Percentiles rank a stretch among this genome's conserved stretches.
phyloP scores from a whole-genome alignment of 1,140 invertebrate species.

The Araneus ventricosus region DNA sequence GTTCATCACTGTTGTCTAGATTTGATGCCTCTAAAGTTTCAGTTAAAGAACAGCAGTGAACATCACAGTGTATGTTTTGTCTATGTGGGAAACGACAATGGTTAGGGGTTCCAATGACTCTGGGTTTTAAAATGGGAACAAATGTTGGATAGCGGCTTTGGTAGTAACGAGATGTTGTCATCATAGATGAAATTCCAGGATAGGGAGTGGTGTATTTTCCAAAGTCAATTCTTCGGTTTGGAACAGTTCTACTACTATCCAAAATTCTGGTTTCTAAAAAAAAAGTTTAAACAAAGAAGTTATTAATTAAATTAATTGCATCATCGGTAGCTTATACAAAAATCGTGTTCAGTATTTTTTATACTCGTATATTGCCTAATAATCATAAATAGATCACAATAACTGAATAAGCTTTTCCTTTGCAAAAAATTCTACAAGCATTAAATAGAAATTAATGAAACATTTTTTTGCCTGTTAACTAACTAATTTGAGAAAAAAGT shows the following conservation, averaged over 20 bases:
- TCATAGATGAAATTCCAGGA: background rate
- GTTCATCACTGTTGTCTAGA: slow-evolving; percentile 19
- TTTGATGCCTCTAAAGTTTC: background rate
- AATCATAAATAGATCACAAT: too few relatives aligned
- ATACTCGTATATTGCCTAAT: too few relatives aligned
- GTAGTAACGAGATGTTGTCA: background rate
- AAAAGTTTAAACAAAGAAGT: background rate
- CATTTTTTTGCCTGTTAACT: too few relatives aligned
- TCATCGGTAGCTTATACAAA: too few relatives aligned
- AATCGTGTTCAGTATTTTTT: too few relatives aligned
- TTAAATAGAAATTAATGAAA: too few relatives aligned
- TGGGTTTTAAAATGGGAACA: slow-evolving; percentile 75
- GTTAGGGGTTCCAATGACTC: slow-evolving; percentile 67
- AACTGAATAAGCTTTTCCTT: too few relatives aligned
- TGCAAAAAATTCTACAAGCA: too few relatives aligned
- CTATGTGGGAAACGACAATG: slow-evolving; percentile 47
- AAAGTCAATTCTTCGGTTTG: background rate
- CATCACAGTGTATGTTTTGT: slow-evolving; percentile 39
- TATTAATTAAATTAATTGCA: too few relatives aligned
- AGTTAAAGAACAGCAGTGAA: slow-evolving; percentile 68
- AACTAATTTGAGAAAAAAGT: too few relatives aligned
- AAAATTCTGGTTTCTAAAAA: background rate
- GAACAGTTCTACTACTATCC: background rate
- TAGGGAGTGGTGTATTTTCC: background rate
- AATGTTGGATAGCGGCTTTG: slow-evolving; percentile 58